phyloP scores from a whole-genome alignment of 2,888 invertebrate genomes.

The Dolichomitus sp. region DNA sequence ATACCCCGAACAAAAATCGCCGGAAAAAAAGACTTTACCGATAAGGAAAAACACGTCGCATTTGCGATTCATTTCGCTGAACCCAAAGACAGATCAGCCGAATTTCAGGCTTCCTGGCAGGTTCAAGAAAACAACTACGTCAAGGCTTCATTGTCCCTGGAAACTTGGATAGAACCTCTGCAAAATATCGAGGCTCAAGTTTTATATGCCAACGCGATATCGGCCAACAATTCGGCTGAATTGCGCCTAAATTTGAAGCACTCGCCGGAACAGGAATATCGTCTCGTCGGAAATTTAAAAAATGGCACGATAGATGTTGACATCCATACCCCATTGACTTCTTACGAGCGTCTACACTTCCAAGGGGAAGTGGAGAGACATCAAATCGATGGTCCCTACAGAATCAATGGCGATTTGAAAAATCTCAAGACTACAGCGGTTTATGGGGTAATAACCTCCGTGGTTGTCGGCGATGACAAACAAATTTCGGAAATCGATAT shows the following conservation, averaged over 20 bases:
- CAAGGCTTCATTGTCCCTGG: conserved; percentile 78
- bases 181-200: conserved; percentile 79
- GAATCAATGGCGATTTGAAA: conserved; percentile 75
- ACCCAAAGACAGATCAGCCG: conserved; percentile 73
- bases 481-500: conserved; percentile 30
- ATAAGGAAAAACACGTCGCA: conserved; percentile 89
- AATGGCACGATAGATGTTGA: conserved; percentile 70
- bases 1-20: conserved; percentile 90
- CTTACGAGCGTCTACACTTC: conserved; percentile 73
- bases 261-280: conserved; percentile 73
- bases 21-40: conserved; percentile 91
- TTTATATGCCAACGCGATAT: conserved; percentile 75
- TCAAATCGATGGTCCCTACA: conserved; percentile 58
- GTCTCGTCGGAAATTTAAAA: conserved; percentile 71
- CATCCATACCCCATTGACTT: conserved; percentile 71
- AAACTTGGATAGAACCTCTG: conserved; percentile 84
- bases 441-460: conserved; percentile 65
- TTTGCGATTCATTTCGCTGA: conserved; percentile 89
- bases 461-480: conserved; percentile 22
- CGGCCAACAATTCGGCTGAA: conserved; percentile 70
- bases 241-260: conserved; percentile 73
- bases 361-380: conserved; percentile 72
- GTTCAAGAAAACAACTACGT: conserved; percentile 77
- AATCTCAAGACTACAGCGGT: conserved; percentile 63
- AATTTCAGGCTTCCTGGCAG: conserved; percentile 82